Percentiles rank a stretch among this genome's conserved stretches.
Conservation (phyloP, 35 echinoderm and acorn worm genomes). For the Diadema setosum region DNA sequence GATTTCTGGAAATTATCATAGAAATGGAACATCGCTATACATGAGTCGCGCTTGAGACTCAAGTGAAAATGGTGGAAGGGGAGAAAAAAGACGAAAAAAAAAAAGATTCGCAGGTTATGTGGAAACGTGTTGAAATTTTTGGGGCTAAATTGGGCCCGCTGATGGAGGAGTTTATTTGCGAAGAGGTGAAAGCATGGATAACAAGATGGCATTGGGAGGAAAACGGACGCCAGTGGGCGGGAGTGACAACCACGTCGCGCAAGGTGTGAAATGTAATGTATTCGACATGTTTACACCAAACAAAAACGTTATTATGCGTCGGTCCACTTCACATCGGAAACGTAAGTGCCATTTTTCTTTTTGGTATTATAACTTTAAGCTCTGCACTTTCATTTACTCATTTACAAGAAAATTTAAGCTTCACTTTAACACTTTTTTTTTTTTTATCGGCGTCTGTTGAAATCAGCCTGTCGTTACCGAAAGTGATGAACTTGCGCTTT, state of each 20-base stretch:
- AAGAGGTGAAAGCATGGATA: not conserved
- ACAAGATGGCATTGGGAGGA: not conserved
- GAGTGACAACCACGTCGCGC: not conserved
- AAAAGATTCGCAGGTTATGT: not conserved
- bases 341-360: no score
- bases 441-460: no score
- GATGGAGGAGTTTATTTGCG: not conserved
- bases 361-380: no score
- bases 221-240: not conserved
- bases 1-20: not conserved
- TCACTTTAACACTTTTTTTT: no score
- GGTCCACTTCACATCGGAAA: not conserved
- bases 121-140: not conserved
- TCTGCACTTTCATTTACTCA: no score
- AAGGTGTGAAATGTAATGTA: not conserved
- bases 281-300: slow-evolving; percentile 1
- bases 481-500: no score
- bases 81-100: no score
- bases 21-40: no score
- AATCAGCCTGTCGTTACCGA: no score
- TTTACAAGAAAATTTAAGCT: no score
- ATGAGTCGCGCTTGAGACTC: no score
- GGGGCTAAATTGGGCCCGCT: not conserved
- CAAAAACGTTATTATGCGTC: not conserved
- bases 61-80: no score